These are phyloP conservation scores for Chorisops tibialis DNA, from an alignment of 2,888 invertebrate species.

Conservation along the genomic window DNA sequence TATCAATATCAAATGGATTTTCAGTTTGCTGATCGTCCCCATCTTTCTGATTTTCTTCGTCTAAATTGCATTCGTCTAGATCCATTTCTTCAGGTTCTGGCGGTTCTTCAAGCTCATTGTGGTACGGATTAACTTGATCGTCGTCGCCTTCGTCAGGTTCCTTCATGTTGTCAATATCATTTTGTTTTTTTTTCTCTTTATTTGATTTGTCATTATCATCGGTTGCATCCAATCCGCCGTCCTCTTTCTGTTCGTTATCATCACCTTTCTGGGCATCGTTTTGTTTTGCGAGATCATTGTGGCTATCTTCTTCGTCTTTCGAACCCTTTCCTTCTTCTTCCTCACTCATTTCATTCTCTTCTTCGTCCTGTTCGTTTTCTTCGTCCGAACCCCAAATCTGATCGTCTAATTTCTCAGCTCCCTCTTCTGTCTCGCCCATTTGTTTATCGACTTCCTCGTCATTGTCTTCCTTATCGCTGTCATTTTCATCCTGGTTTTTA, in stretches of 20 bases:
- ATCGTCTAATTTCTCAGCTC: slow-evolving; percentile 74
- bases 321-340: slow-evolving; percentile 67
- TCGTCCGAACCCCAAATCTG: slow-evolving; percentile 84
- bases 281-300: slow-evolving; percentile 50
- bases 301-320: slow-evolving; percentile 68
- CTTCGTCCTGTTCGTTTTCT: slow-evolving; percentile 64
- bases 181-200: slow-evolving; percentile 48
- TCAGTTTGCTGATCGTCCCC: slow-evolving; percentile 57
- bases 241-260: slow-evolving; percentile 57
- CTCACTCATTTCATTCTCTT: slow-evolving; percentile 57
- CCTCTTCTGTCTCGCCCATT: slow-evolving; percentile 91
- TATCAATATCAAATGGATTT: slow-evolving; percentile 83
- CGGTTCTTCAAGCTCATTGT: slow-evolving; percentile 71
- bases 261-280: slow-evolving; percentile 56
- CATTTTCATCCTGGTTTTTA: slow-evolving; percentile 57
- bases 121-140: slow-evolving; percentile 76
- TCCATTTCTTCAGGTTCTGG: slow-evolving; percentile 85
- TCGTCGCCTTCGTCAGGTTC: slow-evolving; percentile 70
- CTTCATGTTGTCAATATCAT: slow-evolving; percentile 80
- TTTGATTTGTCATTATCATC: slow-evolving; percentile 21
- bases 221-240: slow-evolving; percentile 49
- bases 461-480: slow-evolving; percentile 62
- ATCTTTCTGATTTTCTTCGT: slow-evolving; percentile 65
- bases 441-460: slow-evolving; percentile 89
- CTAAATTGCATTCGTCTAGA: slow-evolving; percentile 81